phyloP scores from a whole-genome alignment of 1,140 invertebrate genomes.

The Drosophila pallidifrons region DNA sequence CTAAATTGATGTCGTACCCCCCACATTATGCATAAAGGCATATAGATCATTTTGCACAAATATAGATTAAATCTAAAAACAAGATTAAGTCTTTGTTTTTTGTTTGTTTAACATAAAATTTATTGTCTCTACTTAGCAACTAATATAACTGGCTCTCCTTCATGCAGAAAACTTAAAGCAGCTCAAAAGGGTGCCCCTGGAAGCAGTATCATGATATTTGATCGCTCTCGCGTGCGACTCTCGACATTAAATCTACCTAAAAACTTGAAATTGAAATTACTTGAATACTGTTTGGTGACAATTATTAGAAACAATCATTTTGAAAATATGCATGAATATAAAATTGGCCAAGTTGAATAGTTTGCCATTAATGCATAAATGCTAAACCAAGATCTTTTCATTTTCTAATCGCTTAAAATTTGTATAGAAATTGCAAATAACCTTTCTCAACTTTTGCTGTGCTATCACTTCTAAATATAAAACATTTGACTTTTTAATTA shows the following conservation, averaged over 20 bases:
- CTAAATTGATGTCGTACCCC: not conserved
- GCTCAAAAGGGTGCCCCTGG: slow-evolving; percentile 2
- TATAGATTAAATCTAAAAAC: slow-evolving; percentile 3
- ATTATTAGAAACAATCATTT: not conserved
- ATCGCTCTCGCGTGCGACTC: not conserved
- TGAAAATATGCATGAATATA: not conserved
- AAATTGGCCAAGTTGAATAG: not conserved
- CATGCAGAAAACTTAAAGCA: not conserved
- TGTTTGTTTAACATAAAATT: not conserved
- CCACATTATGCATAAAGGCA: not conserved
- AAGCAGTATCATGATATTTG: not conserved
- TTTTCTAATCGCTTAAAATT: not conserved
- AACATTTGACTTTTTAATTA: slow-evolving; percentile 3
- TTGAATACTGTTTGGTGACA: not conserved
- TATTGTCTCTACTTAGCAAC: slow-evolving; percentile 3
- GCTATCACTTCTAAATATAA: slow-evolving; percentile 8
- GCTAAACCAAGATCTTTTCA: not conserved
- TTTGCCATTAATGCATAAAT: not conserved
- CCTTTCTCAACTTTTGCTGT: not conserved
- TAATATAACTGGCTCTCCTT: slow-evolving; percentile 5
- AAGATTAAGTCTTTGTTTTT: not conserved
- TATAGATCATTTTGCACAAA: slow-evolving; percentile 7
- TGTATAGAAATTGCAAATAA: not conserved
- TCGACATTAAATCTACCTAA: not conserved
- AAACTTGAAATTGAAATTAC: not conserved